Base-by-base conservation (phyloP, 2,113 vertebrate genomes). In the Neogale vison region DNA sequence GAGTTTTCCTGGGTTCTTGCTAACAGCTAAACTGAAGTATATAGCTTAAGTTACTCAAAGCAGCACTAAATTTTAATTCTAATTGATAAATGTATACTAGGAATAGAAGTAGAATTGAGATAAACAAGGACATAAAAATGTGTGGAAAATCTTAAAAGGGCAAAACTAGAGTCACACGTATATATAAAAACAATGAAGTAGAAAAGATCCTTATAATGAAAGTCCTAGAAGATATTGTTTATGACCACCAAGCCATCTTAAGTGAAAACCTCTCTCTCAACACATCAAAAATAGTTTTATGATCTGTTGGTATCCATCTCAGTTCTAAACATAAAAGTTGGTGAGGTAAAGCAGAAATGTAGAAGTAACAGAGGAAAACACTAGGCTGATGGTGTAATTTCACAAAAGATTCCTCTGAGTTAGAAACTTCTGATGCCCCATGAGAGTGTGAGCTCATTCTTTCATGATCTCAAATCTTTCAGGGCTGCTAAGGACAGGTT, bases 11-110 rank as follows among this genome's bases (percentile, higher is more conserved):
- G 91, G 21, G 55, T 86, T 89, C 42, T 36, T 80, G 59, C 81
- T 84, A 95, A 74, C 31, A 11, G 11, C 14, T 93, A 84, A 71
- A 55, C 52, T 82, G 72, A 88, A 34, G 39, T 5, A 80, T 5
- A 80, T 65, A 83, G 24, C 55, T 96, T 93, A 97, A 86, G n/a
- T 91, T 79, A 88, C 93, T 86, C 59, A 83, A 85, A 89, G 18
- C 26, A 96, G 76, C 42, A 84, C 79, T 95, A 96, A 88, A 96
- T 39, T 81, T 81, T 95, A 90, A 98, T 97, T 91, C 72, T 67
- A 74, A 52, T 39, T 96, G 79, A 84, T 96, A 92, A 86, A 23
- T 77, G 23, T 69, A 85, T 24, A 81, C 39, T 45, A 90, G 59
- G 42, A 83, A 57, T 8, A 71, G 65, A 77, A 93, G 15, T n/a